Evolutionary conservation across 2,113 vertebrate genomes (phyloP), one percentile per base, ranked within the genome.

Genomic region (Nerophis lumbriciformis): DNA sequence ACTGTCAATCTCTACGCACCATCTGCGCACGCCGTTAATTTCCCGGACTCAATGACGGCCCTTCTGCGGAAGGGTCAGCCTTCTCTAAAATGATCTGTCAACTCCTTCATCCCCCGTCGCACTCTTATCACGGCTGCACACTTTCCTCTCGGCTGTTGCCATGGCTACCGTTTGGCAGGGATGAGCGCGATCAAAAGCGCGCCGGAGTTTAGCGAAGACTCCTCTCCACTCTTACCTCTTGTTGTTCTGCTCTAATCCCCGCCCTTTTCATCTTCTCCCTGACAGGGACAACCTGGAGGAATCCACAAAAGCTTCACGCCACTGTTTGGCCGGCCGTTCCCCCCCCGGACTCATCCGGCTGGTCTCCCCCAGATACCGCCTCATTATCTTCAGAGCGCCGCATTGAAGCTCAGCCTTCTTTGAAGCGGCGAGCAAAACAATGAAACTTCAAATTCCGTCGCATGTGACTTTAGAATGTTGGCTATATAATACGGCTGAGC

Each of bases 41-140:
- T 84, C 69, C 66, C 75, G 79, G 84, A 81, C 75, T 72, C 78
- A 71, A 75, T 72, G 69, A 15, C 78, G 67, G 72, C 69, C 73
- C 76, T 83, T 81, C 63, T 51, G 76, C 76, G 72, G 66, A 79
- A 71, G 82, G 87, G 87, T 88, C 85, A 83, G 84, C 72, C 87
- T 84, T 75, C 76, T 84, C 77, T 84, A 79, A 81, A 87, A 86
- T 80, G 79, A 84, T 87, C 83, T 79, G 83, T 87, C 85, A 82
- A 82, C 87, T 84, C 85, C 79, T 85, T 84, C 84, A 83, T 87
- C 85, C 85, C 79, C 70, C 70, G 79, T 82, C 77, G 75, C 83
- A 76, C 85, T 83, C 82, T 87, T 86, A 87, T 87, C 85, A 83
- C 77, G 80, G 79, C 78, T 8, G 73, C 75, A 77, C 82, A 83